These are phyloP conservation scores for Pseudomyrmex cubaensis DNA, from an alignment of 1,140 invertebrate genomes.

Conservation along the genomic window DNA sequence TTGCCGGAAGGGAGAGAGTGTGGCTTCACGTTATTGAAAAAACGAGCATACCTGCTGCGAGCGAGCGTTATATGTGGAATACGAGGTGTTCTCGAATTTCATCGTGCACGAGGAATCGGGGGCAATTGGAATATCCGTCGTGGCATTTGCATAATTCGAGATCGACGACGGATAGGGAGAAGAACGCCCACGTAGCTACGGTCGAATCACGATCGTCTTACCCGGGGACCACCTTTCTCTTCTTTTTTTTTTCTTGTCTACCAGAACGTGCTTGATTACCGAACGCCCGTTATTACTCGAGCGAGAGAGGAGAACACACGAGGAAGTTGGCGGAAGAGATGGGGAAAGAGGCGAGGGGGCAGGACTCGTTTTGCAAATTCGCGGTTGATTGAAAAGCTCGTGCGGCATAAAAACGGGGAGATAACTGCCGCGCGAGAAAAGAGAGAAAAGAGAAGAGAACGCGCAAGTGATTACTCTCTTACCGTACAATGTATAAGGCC, in stretches of 20 bases:
- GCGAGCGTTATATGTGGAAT: background rate
- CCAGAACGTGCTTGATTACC: slow-evolving; percentile 78
- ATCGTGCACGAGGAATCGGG: slow-evolving; percentile 36
- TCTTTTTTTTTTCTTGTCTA: slow-evolving; percentile 58
- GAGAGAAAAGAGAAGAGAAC: background rate
- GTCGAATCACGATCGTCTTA: slow-evolving; percentile 60
- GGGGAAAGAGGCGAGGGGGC: background rate
- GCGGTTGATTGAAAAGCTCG: slow-evolving; percentile 79
- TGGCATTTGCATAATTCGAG: slow-evolving; percentile 70
- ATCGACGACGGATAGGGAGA: slow-evolving; percentile 66
- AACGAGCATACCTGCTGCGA: background rate
- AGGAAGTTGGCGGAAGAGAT: background rate
- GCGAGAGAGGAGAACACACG: slow-evolving; percentile 6
- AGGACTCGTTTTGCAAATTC: slow-evolving; percentile 79
- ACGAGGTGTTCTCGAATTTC: slow-evolving; percentile 51
- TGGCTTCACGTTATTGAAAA: background rate
- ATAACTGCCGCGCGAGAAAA: slow-evolving; percentile 6
- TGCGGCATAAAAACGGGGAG: slow-evolving; percentile 33
- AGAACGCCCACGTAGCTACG: slow-evolving; percentile 75
- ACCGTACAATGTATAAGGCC: slow-evolving; percentile 1
- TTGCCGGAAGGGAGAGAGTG: background rate
- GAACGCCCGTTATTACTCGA: slow-evolving; percentile 78
- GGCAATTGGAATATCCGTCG: slow-evolving; percentile 61
- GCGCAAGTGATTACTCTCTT: slow-evolving; percentile 51
- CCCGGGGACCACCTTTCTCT: slow-evolving; percentile 22